Evolutionary conservation across 64 coral and sea anemone species (phyloP).

Genomic region (Pocillopora verrucosa): DNA sequence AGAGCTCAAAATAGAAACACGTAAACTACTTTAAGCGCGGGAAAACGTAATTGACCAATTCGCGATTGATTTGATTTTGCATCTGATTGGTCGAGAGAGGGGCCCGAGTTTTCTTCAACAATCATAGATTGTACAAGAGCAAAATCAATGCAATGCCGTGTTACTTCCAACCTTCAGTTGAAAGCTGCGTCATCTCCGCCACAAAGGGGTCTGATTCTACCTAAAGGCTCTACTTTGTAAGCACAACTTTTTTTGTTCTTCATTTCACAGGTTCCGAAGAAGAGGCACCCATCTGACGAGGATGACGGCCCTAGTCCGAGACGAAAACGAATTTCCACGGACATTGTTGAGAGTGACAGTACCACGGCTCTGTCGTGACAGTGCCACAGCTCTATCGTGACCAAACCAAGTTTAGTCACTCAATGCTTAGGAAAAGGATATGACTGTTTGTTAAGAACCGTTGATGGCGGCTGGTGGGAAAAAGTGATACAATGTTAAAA

Average conservation of each 20-base stretch:
- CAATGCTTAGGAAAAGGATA: neutral
- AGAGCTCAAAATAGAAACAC: too few relatives aligned
- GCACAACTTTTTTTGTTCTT: neutral
- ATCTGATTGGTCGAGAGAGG: too few relatives aligned
- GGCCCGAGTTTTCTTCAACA: too few relatives aligned
- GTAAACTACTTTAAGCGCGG: too few relatives aligned
- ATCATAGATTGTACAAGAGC: neutral
- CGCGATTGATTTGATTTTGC: too few relatives aligned
- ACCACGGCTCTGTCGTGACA: slow-evolving; percentile 18
- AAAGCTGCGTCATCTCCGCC: too few relatives aligned
- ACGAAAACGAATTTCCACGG: slow-evolving; percentile 18
- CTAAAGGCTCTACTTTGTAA: neutral
- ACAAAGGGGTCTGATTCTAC: too few relatives aligned
- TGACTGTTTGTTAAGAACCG: neutral
- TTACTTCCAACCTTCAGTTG: too few relatives aligned
- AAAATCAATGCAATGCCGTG: neutral
- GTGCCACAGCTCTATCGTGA: slow-evolving; percentile 18
- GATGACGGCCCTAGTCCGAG: slow-evolving; percentile 4
- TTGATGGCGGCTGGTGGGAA: neutral
- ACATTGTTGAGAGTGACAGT: slow-evolving; percentile 14
- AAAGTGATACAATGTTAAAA: neutral
- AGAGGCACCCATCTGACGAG: slow-evolving; percentile 20
- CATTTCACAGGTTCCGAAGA: neutral
- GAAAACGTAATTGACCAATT: too few relatives aligned
- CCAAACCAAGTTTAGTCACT: neutral